A percentile compares a stretch with the other conserved stretches of the same genome.
phyloP scores from a whole-genome alignment of 2,113 vertebrate genomes.

The Thryonomys swinderianus region DNA sequence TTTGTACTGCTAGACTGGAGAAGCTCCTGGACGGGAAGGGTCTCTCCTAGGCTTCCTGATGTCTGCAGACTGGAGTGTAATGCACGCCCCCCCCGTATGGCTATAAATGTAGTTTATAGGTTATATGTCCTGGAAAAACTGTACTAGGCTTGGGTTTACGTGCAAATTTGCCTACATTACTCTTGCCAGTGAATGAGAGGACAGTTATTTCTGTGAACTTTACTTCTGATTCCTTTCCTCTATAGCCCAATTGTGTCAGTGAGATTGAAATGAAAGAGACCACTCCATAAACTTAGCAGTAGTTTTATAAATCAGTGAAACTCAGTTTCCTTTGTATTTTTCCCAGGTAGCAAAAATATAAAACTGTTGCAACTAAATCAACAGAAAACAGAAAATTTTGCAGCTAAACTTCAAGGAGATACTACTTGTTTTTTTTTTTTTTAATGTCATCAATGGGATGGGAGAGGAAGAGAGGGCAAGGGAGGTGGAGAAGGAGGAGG shows the following conservation, averaged over 20 bases:
- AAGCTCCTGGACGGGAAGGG: background rate
- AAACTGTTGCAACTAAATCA: constrained; percentile 23
- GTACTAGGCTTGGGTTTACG: background rate
- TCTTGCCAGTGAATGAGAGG: background rate
- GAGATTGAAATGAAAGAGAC: constrained; percentile 27
- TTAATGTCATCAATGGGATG: background rate
- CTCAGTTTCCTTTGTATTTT: constrained; percentile 38
- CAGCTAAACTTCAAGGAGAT: background rate
- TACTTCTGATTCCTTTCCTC: background rate
- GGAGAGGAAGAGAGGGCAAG: too few species aligned
- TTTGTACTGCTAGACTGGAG: background rate
- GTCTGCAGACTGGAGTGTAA: background rate
- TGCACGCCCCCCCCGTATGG: background rate
- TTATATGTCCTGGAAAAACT: background rate
- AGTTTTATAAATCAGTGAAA: constrained; percentile 49
- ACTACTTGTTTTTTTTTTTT: constrained; percentile 50
- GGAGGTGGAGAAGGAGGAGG: background rate
- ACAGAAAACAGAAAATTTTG: background rate
- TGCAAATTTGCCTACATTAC: background rate
- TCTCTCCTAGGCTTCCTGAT: background rate
- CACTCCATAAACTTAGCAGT: background rate
- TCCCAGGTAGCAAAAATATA: constrained; percentile 45
- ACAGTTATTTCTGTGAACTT: background rate
- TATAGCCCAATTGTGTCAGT: background rate
- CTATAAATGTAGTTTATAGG: background rate